phyloP scores from a whole-genome alignment of 2,113 vertebrate species.

The Rhea pennata region DNA sequence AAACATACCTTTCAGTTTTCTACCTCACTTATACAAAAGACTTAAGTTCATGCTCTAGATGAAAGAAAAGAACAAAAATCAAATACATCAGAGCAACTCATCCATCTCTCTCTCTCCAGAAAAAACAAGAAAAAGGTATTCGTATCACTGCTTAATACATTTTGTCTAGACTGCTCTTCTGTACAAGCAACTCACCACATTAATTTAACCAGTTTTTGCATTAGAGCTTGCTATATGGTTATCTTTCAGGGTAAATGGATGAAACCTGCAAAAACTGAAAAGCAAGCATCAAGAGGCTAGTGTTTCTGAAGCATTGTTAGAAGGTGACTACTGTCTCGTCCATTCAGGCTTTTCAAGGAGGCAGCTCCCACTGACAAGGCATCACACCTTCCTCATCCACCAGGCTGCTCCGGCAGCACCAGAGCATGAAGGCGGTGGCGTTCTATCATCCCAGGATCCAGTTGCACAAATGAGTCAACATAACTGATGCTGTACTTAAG shows the following conservation, averaged over 20 bases:
- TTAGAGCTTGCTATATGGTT: not conserved
- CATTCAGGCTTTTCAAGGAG: not conserved
- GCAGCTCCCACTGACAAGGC: not conserved
- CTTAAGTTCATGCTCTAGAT: not conserved
- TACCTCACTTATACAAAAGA: not conserved
- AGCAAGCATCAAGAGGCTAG: not conserved
- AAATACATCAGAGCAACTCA: not conserved
- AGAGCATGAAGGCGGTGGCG: rapidly evolving
- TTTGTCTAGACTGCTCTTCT: not conserved
- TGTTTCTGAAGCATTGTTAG: not conserved
- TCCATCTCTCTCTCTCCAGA: not conserved
- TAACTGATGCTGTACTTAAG: not conserved
- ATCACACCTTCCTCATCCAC: not conserved
- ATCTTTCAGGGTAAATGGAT: not conserved
- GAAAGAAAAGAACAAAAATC: not conserved
- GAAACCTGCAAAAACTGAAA: not conserved
- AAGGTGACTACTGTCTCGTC: not conserved
- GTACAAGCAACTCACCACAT: not conserved
- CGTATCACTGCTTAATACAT: not conserved
- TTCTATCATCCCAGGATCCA: not conserved
- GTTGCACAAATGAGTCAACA: not conserved
- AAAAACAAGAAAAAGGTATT: not conserved
- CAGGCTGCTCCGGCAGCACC: not conserved
- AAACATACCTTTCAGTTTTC: not conserved
- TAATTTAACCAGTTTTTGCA: not conserved